A percentile compares a stretch with the other conserved stretches of the same genome.
These are phyloP conservation scores for Lasioglossum albipes DNA, from an alignment of 1,140 invertebrate genomes.

Conservation along the genomic window DNA sequence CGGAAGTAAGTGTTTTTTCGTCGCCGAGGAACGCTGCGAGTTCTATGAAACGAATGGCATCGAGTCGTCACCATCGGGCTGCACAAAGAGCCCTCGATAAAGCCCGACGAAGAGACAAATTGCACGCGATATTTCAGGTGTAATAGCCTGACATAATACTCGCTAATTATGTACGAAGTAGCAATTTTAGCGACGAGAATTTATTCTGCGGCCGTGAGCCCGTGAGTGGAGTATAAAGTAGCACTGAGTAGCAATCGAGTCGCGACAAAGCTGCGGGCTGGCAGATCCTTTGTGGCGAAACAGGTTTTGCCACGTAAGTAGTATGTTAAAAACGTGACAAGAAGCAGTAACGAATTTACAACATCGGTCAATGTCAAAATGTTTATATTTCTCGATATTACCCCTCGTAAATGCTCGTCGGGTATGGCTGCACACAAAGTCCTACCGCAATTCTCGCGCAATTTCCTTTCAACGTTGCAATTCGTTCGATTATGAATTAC, in stretches of 20 bases:
- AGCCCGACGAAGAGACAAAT: background rate
- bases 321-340: background rate
- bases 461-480: no score
- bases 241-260: background rate
- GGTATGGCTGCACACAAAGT: no score
- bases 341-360: background rate
- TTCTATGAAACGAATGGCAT: background rate
- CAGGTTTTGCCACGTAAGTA: background rate
- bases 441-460: no score
- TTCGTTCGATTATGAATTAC: no score
- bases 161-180: constrained; percentile 27
- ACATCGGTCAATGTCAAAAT: background rate
- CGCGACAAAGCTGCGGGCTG: background rate
- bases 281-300: background rate
- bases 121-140: constrained; percentile 14
- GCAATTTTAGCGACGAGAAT: constrained; percentile 24
- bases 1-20: background rate
- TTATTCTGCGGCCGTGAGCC: constrained; percentile 18
- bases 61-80: background rate
- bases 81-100: background rate
- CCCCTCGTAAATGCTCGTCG: no score
- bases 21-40: background rate
- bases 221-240: constrained; percentile 1
- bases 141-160: constrained; percentile 9
- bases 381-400: background rate